A percentile compares a stretch with the other conserved stretches of the same genome.
These are phyloP conservation scores for Colius striatus DNA, from an alignment of 2,113 vertebrate species.

Conservation along the genomic window DNA sequence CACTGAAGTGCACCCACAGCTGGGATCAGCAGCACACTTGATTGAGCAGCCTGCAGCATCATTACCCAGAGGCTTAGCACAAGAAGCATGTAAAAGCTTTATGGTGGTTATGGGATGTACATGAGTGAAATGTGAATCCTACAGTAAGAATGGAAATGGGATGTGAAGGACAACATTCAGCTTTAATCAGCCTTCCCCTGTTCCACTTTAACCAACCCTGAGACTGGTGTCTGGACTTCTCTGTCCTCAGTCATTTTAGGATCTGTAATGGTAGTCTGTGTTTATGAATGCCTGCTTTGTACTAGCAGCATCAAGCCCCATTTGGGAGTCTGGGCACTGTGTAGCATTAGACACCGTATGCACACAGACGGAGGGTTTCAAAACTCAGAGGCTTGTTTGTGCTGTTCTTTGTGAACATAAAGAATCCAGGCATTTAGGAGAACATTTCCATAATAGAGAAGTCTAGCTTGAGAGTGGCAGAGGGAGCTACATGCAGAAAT, in stretches of 20 bases:
- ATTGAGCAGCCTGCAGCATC: not conserved
- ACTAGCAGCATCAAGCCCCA: not conserved
- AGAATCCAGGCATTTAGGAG: not conserved
- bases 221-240: not conserved
- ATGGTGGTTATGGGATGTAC: not conserved
- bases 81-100: not conserved
- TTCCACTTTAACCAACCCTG: not conserved
- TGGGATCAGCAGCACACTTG: not conserved
- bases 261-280: rapidly evolving
- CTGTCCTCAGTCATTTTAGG: not conserved
- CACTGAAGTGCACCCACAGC: rapidly evolving
- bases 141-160: not conserved
- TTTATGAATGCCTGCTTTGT: not conserved
- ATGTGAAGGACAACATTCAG: not conserved
- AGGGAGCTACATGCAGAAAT: not conserved
- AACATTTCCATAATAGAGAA: not conserved
- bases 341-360: rapidly evolving
- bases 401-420: not conserved
- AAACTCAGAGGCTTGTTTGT: not conserved
- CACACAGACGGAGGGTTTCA: not conserved
- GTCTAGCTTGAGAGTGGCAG: not conserved
- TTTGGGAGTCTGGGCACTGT: not conserved
- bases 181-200: not conserved
- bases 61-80: not conserved
- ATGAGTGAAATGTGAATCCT: not conserved